These are phyloP conservation scores for Microtus ochrogaster DNA, from an alignment of 2,113 vertebrate species.

Conservation along the genomic window DNA sequence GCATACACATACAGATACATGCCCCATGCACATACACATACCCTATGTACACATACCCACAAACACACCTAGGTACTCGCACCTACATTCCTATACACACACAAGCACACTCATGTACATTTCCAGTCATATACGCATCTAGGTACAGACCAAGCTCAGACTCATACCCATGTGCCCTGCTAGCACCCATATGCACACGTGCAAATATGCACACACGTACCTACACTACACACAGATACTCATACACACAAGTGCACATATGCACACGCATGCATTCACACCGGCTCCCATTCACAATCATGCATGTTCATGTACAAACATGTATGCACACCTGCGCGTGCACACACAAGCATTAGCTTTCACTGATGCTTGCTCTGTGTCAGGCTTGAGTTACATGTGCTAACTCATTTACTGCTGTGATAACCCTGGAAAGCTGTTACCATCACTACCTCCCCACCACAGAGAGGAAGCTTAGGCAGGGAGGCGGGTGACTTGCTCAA, in stretches of 20 bases:
- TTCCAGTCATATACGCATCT: neutral
- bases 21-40: neutral
- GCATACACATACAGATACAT: neutral
- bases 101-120: too few species aligned
- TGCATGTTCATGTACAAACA: neutral
- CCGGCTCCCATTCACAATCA: neutral
- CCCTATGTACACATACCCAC: neutral
- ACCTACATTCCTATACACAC: neutral
- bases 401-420: neutral
- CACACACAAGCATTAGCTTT: neutral
- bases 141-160: too few species aligned
- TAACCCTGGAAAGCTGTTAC: neutral
- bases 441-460: neutral
- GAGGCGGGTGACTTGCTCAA: neutral
- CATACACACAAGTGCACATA: neutral
- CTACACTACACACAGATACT: neutral
- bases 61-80: neutral
- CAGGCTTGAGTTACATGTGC: neutral
- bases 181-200: neutral
- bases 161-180: neutral
- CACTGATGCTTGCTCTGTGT: neutral
- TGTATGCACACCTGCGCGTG: too few species aligned
- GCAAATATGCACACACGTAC: neutral
- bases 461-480: conserved; percentile 4
- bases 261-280: neutral